Base-by-base conservation (phyloP, 2,797 vertebrate species). In the Vultur gryphus region DNA sequence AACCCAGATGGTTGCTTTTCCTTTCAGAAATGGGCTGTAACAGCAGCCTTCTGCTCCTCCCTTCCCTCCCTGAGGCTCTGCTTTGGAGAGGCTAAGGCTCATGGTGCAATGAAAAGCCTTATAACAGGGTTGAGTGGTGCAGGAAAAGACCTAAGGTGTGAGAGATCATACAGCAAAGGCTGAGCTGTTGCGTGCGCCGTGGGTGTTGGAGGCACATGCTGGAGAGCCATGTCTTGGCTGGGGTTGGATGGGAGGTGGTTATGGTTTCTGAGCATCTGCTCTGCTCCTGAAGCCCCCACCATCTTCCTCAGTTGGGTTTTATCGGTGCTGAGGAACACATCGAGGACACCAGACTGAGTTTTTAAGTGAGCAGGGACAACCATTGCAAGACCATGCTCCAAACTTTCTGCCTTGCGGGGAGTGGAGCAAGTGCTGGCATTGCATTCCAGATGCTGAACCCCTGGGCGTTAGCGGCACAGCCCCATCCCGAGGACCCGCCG, bases 401-500 rank as follows among this genome's bases (percentile, higher is more conserved):
- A 19, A 66, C 20, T 15, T 67, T 16, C 57, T 75, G 61, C 65
- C 29, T 20, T 62, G 20, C 13, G 13, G 24, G 6, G 5, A 3
- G 33, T 11, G 69, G 28, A 72, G 46, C 33, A 25, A 52, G 26
- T 29, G 54, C 58, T 6, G 10, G 15, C 54, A 3, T 15, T n/a
- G n/a, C 58, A 19, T 4, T 17, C 23, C 3, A 5, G n/a, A 2
- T 3, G 8, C 49, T 58, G 57, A 65, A 41, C 39, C 64, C 1
- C 0, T 9, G 15, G 52, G 9, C 0, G 3, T 58, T 46, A 58
- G 70, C 0, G 1, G 35, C 72, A 67, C 18, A 3, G 43, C 51
- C 33, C 26, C 0, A 0, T 49, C 16, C 39, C 1, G 3, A 78
- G 16, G 48, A 82, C 35, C 26, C 2, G 1, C 0, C 2, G n/a